phyloP scores from a whole-genome alignment of 2,113 vertebrate genomes.

The Colinus virginianus region DNA sequence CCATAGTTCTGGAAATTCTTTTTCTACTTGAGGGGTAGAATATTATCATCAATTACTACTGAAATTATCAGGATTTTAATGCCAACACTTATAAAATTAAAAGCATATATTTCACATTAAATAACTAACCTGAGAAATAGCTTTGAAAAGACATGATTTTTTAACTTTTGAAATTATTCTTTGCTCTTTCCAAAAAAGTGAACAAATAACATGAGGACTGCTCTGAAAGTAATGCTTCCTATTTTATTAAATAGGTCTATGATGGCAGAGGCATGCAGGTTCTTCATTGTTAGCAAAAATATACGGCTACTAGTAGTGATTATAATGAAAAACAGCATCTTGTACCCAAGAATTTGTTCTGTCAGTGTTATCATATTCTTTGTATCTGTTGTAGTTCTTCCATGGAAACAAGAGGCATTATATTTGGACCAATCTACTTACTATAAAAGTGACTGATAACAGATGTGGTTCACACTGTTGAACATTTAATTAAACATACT shows the following conservation, averaged over 20 bases:
- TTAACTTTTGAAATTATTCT: not conserved
- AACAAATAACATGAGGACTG: not conserved
- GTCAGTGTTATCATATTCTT: too few relatives aligned
- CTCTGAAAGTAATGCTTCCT: too few relatives aligned
- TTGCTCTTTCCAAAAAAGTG: not conserved
- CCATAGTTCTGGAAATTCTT: not conserved
- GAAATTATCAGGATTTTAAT: not conserved
- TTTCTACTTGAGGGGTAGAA: not conserved
- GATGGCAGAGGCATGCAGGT: too few relatives aligned
- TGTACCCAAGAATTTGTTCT: too few relatives aligned
- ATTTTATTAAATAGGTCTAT: too few relatives aligned
- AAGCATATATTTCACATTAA: not conserved
- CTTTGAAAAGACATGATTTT: not conserved
- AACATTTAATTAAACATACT: not conserved
- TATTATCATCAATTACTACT: not conserved
- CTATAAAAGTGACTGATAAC: not conserved
- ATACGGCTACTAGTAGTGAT: too few relatives aligned
- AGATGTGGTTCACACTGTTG: not conserved
- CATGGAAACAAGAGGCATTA: too few relatives aligned
- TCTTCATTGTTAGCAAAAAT: too few relatives aligned
- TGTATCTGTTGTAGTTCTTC: too few relatives aligned
- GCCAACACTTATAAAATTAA: not conserved
- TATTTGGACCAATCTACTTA: not conserved
- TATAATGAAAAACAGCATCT: too few relatives aligned
- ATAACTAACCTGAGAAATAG: not conserved